Conservation (phyloP, 2,113 vertebrate species). For the Macroglossus sobrinus region DNA sequence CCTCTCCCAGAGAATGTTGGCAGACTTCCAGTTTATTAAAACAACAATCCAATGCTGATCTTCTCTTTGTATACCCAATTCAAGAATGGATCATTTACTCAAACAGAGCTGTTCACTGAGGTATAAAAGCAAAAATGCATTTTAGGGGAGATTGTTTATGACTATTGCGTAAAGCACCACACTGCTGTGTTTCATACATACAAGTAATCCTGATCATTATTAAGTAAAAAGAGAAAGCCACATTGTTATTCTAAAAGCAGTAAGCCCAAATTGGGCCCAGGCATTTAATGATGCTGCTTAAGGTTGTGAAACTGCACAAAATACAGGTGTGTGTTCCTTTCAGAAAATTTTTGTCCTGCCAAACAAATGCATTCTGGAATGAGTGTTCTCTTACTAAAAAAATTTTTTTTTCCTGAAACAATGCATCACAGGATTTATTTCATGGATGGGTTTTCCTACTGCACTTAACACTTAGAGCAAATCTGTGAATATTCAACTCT, state of each 20-base stretch:
- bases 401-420: background rate
- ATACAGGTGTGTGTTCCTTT: background rate
- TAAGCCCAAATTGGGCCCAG: background rate
- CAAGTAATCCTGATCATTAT: conserved; percentile 53
- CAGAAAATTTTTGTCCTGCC: background rate
- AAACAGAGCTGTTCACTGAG: conserved; percentile 75
- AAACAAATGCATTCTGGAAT: background rate
- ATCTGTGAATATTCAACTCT: conserved; percentile 31
- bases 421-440: background rate
- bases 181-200: conserved; percentile 12
- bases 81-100: conserved; percentile 81
- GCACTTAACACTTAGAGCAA: background rate
- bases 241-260: conserved; percentile 36
- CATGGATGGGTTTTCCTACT: background rate
- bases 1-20: conserved; percentile 77
- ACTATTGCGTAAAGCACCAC: background rate
- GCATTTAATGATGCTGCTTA: background rate
- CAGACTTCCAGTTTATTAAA: conserved; percentile 85
- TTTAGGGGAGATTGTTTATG: conserved; percentile 72
- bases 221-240: conserved; percentile 50
- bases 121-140: conserved; percentile 79
- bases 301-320: background rate
- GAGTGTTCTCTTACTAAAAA: background rate
- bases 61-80: conserved; percentile 74
- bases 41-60: conserved; percentile 79